A percentile compares a stretch with the other conserved stretches of the same genome.
Conservation (phyloP, 2,797 vertebrate genomes). For the Micrastur ruficollis region DNA sequence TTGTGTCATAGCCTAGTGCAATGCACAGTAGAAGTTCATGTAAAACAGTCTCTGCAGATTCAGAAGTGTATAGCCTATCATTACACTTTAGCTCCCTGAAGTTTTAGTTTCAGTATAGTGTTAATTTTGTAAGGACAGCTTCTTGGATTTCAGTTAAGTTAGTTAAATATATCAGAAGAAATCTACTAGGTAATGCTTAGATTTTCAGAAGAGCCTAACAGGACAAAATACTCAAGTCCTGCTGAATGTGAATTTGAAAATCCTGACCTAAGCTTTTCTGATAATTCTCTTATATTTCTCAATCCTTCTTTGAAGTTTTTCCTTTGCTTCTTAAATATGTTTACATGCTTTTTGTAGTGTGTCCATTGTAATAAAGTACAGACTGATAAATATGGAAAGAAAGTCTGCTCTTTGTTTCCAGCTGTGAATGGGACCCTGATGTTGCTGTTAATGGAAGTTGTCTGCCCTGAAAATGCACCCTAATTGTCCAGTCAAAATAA, state of each 20-base stretch:
- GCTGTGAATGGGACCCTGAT: neutral
- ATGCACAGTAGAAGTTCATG: neutral
- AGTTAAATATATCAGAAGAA: neutral
- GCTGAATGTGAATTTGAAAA: neutral
- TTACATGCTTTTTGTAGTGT: neutral
- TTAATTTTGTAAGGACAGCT: neutral
- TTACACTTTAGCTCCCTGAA: neutral
- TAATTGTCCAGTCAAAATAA: slow-evolving; percentile 39
- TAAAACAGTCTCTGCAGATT: neutral
- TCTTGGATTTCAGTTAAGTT: neutral
- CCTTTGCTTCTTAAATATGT: neutral
- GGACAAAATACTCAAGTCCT: neutral
- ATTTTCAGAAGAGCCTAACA: neutral
- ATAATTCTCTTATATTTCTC: neutral
- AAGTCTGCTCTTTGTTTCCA: slow-evolving; percentile 15
- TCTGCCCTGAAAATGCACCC: slow-evolving; percentile 1
- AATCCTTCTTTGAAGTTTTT: neutral
- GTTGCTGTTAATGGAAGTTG: slow-evolving; percentile 24
- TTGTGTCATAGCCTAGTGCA: neutral
- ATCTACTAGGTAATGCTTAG: neutral
- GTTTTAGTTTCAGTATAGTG: neutral
- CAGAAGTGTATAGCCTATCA: neutral
- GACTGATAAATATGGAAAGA: slow-evolving; percentile 24
- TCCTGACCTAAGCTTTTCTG: neutral
- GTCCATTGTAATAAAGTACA: slow-evolving; percentile 25